Evolutionary conservation across 2,888 invertebrate species (phyloP), one percentile per base, ranked within the genome.

Genomic region (Drosophila sordidula): DNA sequence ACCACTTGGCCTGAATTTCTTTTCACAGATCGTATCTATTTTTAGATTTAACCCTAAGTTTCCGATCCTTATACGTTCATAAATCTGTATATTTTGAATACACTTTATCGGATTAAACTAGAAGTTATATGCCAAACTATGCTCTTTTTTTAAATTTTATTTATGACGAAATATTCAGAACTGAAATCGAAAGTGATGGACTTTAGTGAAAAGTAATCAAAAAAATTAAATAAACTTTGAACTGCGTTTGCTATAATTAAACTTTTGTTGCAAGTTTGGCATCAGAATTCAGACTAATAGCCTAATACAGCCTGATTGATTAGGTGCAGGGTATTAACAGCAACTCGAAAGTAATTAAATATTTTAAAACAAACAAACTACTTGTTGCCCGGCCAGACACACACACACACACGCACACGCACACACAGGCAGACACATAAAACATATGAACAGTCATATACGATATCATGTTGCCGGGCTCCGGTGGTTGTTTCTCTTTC

Each of bases 281-380:
- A 22, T 22, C 22, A 22, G 22, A 22, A 22, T 22, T 22, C 3
- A 4, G 3, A 22, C 26, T 2, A 18, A 0, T 32, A 3, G 32
- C 11, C 32, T 4, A 11, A 29, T 8, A 29, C 29, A 29, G 29
- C 29, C 29, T 9, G 8, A 9, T 34, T 34, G 34, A 34, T 34
- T 12, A 12, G 25, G 5, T 25, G 3, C 25, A 54, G 54, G 54
- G 54, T 54, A 54, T 44, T 54, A 59, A 68, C 55, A 49, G 44
- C 76, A 46, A 59, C 78, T 57, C 61, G 64, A 82, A 79, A 86
- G 83, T 88, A 83, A 83, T 87, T 88, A 83, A 83, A 83, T 83
- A 88, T 83, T 87, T 88, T 51, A 70, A 80, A 83, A 86, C 71
- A 86, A 87, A 84, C 62, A 80, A 70, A 86, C 77, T 79, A 88